These are phyloP conservation scores for Takifugu ocellatus DNA, from an alignment of 2,797 vertebrate genomes.

Conservation along the genomic window DNA sequence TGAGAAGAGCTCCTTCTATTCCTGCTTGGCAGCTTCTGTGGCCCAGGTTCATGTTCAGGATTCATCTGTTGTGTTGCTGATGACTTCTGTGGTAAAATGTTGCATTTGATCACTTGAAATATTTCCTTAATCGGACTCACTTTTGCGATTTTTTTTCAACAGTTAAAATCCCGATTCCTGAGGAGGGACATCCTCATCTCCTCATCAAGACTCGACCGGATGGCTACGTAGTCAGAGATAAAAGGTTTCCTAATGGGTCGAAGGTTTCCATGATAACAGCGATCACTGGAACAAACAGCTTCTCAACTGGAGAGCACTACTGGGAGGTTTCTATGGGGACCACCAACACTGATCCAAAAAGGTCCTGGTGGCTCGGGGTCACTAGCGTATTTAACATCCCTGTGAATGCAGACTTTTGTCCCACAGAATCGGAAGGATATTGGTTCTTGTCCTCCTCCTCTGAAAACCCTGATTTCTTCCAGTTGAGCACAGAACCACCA, in stretches of 20 bases:
- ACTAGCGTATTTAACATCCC: not conserved
- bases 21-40: no score
- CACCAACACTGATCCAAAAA: fast-evolving
- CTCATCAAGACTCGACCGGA: fast-evolving
- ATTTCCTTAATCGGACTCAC: not conserved
- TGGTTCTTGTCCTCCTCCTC: constrained; percentile 61
- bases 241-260: no score
- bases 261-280: constrained; percentile 47
- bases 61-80: no score
- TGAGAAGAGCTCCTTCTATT: no score
- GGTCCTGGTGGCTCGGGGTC: constrained; percentile 68
- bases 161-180: constrained; percentile 46
- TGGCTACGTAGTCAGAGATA: not conserved
- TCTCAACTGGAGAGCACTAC: constrained; percentile 53
- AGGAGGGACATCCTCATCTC: fast-evolving
- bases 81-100: no score
- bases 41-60: no score
- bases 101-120: no score
- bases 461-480: constrained; percentile 1
- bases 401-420: fast-evolving
- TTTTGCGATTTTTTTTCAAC: constrained; percentile 25
- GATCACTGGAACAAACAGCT: constrained; percentile 35
- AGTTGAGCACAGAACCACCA: constrained; percentile 21
- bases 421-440: constrained; percentile 30
- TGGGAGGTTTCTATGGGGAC: constrained; percentile 55